phyloP scores from a whole-genome alignment of 37 sponge, comb jelly and placozoan species.

The Chondrosia reniformis region DNA sequence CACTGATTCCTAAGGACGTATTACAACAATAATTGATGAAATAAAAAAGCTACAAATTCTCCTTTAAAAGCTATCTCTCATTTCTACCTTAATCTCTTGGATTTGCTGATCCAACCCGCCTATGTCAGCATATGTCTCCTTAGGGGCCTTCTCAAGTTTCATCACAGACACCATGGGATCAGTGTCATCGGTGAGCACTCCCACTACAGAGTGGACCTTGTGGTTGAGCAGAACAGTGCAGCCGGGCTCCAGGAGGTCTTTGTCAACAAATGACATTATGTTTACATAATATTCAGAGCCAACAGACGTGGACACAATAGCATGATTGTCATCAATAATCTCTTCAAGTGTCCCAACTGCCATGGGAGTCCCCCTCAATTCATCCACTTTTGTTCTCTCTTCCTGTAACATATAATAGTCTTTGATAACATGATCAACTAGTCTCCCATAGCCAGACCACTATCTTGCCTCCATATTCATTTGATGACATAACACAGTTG shows the following conservation, averaged over 20 bases:
- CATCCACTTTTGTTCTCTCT: constrained; percentile 96
- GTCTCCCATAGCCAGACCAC: background rate
- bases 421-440: background rate
- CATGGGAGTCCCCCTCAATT: constrained; percentile 96
- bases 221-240: constrained; percentile 97
- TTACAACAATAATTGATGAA: no score
- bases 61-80: no score
- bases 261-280: constrained; percentile 98
- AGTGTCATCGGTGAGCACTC: constrained; percentile 92
- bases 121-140: constrained; percentile 97
- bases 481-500: background rate
- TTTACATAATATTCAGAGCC: constrained; percentile 99
- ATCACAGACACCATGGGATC: constrained; percentile 99
- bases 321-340: constrained; percentile 99
- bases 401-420: constrained; percentile 49
- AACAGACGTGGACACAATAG: constrained; percentile 95
- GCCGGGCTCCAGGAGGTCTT: constrained; percentile 96
- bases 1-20: constrained; percentile 75
- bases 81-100: constrained; percentile 90
- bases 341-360: constrained; percentile 98
- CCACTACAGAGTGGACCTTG: constrained; percentile 98
- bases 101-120: constrained; percentile 97
- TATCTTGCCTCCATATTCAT: background rate
- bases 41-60: no score
- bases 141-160: constrained; percentile 99